Conservation (phyloP, 2,888 invertebrate species). For the Drosophila borborema region DNA sequence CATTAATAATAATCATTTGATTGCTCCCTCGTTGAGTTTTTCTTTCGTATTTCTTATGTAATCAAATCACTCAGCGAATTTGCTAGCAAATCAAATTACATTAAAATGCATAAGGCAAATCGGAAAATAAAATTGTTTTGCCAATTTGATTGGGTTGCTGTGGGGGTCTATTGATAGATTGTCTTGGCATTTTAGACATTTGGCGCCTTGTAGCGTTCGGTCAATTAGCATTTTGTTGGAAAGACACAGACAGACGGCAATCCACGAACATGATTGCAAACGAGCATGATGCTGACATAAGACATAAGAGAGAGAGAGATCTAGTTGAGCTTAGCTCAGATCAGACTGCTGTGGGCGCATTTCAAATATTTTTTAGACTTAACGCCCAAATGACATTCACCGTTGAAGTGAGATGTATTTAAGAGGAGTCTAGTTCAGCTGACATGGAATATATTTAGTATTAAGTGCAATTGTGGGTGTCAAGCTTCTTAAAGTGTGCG, state of each 20-base stretch:
- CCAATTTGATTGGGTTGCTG: slow-evolving; percentile 41
- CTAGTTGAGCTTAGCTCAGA: slow-evolving; percentile 1
- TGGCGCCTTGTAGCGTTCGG: slow-evolving; percentile 59
- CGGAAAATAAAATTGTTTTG: slow-evolving; percentile 27
- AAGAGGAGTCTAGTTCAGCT: slow-evolving; percentile 20
- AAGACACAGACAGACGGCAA: slow-evolving; percentile 19
- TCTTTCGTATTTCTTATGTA: slow-evolving; percentile 50
- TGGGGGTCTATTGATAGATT: slow-evolving; percentile 59
- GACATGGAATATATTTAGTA: slow-evolving; percentile 11
- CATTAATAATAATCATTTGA: slow-evolving; percentile 28
- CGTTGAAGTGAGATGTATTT: slow-evolving; percentile 14
- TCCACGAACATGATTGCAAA: slow-evolving; percentile 48
- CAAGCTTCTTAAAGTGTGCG: slow-evolving; percentile 16
- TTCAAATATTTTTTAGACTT: slow-evolving; percentile 21
- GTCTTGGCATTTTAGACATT: slow-evolving; percentile 38
- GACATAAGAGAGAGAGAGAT: slow-evolving; percentile 29
- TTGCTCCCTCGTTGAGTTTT: background rate
- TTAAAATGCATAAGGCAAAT: slow-evolving; percentile 39
- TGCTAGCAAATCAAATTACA: slow-evolving; percentile 66
- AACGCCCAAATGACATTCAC: slow-evolving; percentile 49
- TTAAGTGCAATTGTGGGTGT: slow-evolving; percentile 13
- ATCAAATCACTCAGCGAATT: slow-evolving; percentile 69
- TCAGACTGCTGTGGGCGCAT: slow-evolving; percentile 33
- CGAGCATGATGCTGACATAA: slow-evolving; percentile 58
- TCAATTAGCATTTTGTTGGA: slow-evolving; percentile 69